Evolutionary conservation across 2,797 vertebrate species (phyloP), one percentile per base, ranked within the genome.

Genomic region (Malacoctenus gilli): DNA sequence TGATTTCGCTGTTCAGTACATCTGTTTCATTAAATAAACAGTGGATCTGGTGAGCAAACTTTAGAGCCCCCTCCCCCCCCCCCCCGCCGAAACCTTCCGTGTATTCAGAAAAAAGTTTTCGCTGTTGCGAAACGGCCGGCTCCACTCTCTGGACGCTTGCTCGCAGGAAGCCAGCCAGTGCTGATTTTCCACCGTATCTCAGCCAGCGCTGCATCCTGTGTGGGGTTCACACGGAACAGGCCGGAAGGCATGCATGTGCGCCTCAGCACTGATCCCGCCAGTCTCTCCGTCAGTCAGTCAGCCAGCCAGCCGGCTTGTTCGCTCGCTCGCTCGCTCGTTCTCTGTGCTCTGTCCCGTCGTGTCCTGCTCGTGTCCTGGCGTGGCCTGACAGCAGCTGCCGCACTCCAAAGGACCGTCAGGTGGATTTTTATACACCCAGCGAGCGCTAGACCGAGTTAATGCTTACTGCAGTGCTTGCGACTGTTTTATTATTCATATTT

Each of bases 161-260:
- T 73, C 65, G 68, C 82, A 91, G 91, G 90, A 91, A 91, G 75
- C 63, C 71, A 57, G 71, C 72, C 68, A 74, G 36, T 50, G 77
- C 76, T 79, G 75, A 84, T 89, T 89, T 87, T 89, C 86, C 88
- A 83, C 47, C 25, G 14, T 65, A 50, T 78, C 71, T 72, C 55
- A 42, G 83, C 77, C 83, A 75, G 73, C 69, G 1, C 78, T 61
- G 71, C 85, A 82, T 91, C 90, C 88, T 91, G 85, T 86, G 61
- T 31, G 59, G 34, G 59, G 76, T 85, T 89, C 83, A 85, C 82
- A 79, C 69, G 39, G 77, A 87, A 69, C 75, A 23, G 62, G 67
- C 86, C 78, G 82, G 85, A 92, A 90, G 83, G 64, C 79, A 82
- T 79, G 85, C 75, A 39, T 83, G 82, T 67, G 72, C 63, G 56